Base-by-base conservation (phyloP, 2,113 vertebrate genomes). In the Cygnus atratus region DNA sequence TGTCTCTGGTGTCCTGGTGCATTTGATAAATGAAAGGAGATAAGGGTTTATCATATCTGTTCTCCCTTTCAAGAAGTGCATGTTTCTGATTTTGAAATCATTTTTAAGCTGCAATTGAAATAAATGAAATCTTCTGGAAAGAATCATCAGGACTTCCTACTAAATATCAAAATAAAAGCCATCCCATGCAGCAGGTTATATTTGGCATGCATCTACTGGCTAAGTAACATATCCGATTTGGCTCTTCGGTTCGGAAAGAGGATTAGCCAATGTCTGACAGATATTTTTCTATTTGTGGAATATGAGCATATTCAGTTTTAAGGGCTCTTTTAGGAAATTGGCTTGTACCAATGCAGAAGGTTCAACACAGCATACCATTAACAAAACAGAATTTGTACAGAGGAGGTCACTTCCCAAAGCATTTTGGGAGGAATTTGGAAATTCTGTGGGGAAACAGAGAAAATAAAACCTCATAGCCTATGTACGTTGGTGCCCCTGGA, bases 131-230 rank as follows among this genome's bases (percentile, higher is more conserved):
- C 55, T 94, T 83, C 78, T 95, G 94, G 77, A 87, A 94, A 62
- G 73, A 93, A 88, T 96, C 63, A 89, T 58, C 55, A 48, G 22
- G 31, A 11, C 59, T 88, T 82, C 58, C 76, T 82, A 75, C 91
- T 65, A 91, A 88, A 91, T 95, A 96, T 41, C 87, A 96, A 91
- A 95, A 92, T 92, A 86, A 91, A 96, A 96, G 88, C 66, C 90
- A 78, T 93, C 83, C 39, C 85, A 82, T 80, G 75, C 59, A 87
- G 68, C 87, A 91, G 87, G 88, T 97, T 95, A 46, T 85, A 84
- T 83, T 95, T 92, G 84, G 92, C 93, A 75, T 89, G 46, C 10
- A 29, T 81, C 73, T 88, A 37, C 71, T 93, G 77, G 84, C 90
- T 85, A 86, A 92, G 65, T 79, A 88, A 67, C 68, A 48, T 75